These are phyloP conservation scores for Eulemur rufifrons DNA, from an alignment of 2,113 vertebrate genomes.

Conservation along the genomic window DNA sequence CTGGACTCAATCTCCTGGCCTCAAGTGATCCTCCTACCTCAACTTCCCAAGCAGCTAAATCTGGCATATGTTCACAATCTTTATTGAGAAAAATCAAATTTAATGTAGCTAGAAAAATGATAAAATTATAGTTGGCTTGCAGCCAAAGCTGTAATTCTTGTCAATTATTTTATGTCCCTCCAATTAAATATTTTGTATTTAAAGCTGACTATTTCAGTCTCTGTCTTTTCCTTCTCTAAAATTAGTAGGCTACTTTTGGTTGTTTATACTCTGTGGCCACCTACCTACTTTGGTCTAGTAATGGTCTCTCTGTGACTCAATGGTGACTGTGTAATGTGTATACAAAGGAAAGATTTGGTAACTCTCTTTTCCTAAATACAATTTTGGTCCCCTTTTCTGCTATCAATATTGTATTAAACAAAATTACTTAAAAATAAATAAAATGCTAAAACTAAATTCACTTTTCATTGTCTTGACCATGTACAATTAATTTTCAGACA, in stretches of 20 bases:
- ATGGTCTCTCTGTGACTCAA: background rate
- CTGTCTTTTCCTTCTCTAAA: constrained; percentile 20
- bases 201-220: background rate
- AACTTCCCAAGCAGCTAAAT: background rate
- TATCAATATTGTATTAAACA: constrained; percentile 28
- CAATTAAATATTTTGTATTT: constrained; percentile 22
- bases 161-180: constrained; percentile 2
- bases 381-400: background rate
- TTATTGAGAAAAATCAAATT: constrained; percentile 31
- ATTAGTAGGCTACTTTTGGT: background rate
- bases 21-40: background rate
- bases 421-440: constrained; percentile 27
- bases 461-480: background rate
- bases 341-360: background rate
- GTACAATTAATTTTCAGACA: constrained; percentile 39
- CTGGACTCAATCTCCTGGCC: background rate
- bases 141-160: constrained; percentile 2
- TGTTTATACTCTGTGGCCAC: constrained; percentile 2
- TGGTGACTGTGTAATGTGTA: background rate
- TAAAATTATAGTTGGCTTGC: background rate
- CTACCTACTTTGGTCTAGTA: background rate
- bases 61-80: background rate
- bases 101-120: constrained; percentile 19
- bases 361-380: constrained; percentile 14
- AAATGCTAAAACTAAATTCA: constrained; percentile 46